Conservation (phyloP, 30 jellyfish, hydroid and myxozoan genomes). For the Morbakka virulenta region DNA sequence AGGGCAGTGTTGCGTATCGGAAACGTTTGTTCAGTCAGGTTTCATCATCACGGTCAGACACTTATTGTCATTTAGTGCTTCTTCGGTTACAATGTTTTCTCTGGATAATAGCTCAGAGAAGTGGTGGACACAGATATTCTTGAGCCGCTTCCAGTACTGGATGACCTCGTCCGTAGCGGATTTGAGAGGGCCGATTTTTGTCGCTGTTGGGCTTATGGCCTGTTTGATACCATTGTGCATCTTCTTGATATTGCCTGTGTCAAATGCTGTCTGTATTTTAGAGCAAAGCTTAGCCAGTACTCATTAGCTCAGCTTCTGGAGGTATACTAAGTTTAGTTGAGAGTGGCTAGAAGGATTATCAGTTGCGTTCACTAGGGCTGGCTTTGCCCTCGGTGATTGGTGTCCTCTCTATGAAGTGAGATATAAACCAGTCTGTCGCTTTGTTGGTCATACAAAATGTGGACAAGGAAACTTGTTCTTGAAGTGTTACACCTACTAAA, state of each 20-base stretch:
- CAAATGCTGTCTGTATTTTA: neutral
- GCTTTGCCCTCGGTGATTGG: neutral
- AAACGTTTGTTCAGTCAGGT: too few species aligned
- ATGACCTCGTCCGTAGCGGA: neutral
- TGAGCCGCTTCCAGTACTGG: neutral
- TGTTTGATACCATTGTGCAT: neutral
- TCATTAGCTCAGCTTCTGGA: neutral
- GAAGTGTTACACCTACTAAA: too few species aligned
- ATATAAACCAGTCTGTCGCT: neutral
- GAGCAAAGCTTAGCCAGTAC: neutral
- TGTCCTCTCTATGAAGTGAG: neutral
- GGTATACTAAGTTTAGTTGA: neutral
- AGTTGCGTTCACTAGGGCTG: too few species aligned
- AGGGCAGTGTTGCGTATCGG: too few species aligned
- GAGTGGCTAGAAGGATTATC: neutral
- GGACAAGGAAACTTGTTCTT: too few species aligned
- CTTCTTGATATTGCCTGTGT: neutral
- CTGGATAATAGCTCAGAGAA: neutral
- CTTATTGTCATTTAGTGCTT: neutral
- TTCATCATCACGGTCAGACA: neutral
- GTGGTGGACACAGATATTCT: constrained; percentile 19
- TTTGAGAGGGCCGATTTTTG: too few species aligned
- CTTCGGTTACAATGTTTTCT: neutral
- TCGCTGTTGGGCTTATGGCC: neutral
- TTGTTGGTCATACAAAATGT: too few species aligned